Conservation (phyloP, 2,888 invertebrate species). For the Lithophane ornitopus region DNA sequence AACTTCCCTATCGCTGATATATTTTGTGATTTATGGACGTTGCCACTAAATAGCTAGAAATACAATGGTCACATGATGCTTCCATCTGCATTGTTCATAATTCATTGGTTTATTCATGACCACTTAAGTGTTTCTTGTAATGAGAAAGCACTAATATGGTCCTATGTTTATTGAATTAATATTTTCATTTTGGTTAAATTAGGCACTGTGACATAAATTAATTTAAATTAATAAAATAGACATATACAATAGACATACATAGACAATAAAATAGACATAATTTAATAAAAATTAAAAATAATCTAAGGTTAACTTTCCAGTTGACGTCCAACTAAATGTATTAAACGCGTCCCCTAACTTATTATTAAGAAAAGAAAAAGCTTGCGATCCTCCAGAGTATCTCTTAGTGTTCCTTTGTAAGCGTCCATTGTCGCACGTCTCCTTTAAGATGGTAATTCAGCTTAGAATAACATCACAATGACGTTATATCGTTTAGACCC, state of each 20-base stretch:
- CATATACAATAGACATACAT: too few species aligned
- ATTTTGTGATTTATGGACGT: constrained; percentile 39
- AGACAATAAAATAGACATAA: too few species aligned
- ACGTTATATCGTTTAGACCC: constrained; percentile 65
- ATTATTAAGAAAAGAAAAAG: constrained; percentile 48
- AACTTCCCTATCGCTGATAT: constrained; percentile 45
- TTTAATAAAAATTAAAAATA: too few species aligned
- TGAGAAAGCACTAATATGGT: not conserved
- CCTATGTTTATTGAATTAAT: not conserved
- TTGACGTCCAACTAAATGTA: constrained; percentile 38
- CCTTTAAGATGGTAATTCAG: constrained; percentile 83
- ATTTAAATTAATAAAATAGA: too few species aligned
- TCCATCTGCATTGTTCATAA: constrained; percentile 36
- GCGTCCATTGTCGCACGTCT: constrained; percentile 73
- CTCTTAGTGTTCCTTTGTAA: constrained; percentile 73
- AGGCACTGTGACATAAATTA: not conserved
- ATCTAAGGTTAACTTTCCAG: constrained; percentile 7
- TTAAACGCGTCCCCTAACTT: constrained; percentile 48
- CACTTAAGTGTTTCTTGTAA: not conserved
- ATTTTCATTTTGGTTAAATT: not conserved
- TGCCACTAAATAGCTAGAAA: constrained; percentile 1
- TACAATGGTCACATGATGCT: constrained; percentile 13
- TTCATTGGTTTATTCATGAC: constrained; percentile 16
- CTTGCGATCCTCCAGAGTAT: constrained; percentile 64
- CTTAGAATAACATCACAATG: constrained; percentile 74